A percentile compares a stretch with the other conserved stretches of the same genome.
Evolutionary conservation across 1,140 invertebrate genomes (phyloP).

Genomic region (Nilaparvata lugens): DNA sequence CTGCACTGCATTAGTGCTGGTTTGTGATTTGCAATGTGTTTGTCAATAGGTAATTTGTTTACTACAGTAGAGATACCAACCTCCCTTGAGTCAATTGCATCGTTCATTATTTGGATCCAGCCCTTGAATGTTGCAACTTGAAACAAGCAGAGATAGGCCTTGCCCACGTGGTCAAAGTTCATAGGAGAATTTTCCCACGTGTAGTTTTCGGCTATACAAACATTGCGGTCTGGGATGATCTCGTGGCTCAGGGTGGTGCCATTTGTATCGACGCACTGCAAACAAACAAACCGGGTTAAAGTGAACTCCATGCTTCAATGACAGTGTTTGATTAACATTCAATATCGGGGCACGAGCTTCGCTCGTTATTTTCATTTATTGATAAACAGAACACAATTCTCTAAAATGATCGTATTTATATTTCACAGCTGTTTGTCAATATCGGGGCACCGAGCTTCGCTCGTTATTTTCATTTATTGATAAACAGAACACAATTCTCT

Average conservation of each 20-base stretch:
- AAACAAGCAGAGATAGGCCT: constrained; percentile 93
- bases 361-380: too few species aligned
- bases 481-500: too few species aligned
- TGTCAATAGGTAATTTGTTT: neutral
- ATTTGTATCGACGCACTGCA: constrained; percentile 78
- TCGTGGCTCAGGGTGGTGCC: constrained; percentile 70
- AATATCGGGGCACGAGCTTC: too few species aligned
- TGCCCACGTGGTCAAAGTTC: constrained; percentile 97
- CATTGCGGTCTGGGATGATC: constrained; percentile 75
- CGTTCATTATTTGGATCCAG: constrained; percentile 95
- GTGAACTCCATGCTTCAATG: too few species aligned
- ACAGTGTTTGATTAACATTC: too few species aligned
- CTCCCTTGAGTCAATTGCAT: constrained; percentile 91
- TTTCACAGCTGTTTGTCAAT: too few species aligned
- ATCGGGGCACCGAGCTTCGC: too few species aligned
- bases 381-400: too few species aligned
- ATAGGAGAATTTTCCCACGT: constrained; percentile 94
- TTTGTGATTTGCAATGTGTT: too few species aligned
- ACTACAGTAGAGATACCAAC: constrained; percentile 37
- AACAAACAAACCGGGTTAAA: constrained; percentile 26
- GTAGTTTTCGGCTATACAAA: constrained; percentile 77
- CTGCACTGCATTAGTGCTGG: too few species aligned
- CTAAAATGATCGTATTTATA: too few species aligned
- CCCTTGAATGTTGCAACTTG: constrained; percentile 97
- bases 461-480: too few species aligned